Percentiles rank a stretch among this genome's conserved stretches.
Evolutionary conservation across 2,797 vertebrate species (phyloP).

Genomic region (Menidia menidia): DNA sequence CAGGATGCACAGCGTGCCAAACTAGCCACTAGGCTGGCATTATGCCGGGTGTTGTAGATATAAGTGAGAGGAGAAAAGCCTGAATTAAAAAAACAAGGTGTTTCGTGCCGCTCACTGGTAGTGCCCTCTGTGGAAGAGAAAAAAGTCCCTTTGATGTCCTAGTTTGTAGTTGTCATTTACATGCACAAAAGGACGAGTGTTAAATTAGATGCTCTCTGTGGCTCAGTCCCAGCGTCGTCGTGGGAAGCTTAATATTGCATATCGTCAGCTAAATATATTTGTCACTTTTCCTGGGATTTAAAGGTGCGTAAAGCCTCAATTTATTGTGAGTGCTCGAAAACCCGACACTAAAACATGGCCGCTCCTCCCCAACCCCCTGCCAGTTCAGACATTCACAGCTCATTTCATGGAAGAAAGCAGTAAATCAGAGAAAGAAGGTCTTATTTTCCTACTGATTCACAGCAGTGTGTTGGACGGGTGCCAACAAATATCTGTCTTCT

Average conservation of each 20-base stretch:
- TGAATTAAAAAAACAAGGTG: not conserved
- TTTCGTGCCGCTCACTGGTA: not conserved
- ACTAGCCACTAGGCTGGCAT: not conserved
- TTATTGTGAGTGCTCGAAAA: not conserved
- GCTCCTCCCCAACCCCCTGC: not conserved
- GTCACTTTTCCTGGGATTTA: not conserved
- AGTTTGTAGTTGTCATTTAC: not conserved
- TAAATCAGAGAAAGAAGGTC: not conserved
- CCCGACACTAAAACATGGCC: not conserved
- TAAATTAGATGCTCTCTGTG: too few species aligned
- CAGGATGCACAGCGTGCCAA: not conserved
- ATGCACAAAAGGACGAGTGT: not conserved
- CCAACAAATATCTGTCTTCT: not conserved
- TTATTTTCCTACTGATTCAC: not conserved
- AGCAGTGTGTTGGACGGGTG: not conserved
- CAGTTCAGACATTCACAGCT: not conserved
- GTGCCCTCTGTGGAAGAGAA: not conserved
- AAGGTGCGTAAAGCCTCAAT: not conserved
- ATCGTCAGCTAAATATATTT: not conserved
- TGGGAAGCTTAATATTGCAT: not conserved
- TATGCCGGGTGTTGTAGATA: not conserved
- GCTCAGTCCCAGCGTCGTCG: too few species aligned
- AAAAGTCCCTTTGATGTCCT: not conserved
- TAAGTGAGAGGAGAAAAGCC: not conserved
- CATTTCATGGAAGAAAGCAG: not conserved